Evolutionary conservation across 2,113 vertebrate species (phyloP), one percentile per base, ranked within the genome.

Genomic region (Peromyscus polionotus): DNA sequence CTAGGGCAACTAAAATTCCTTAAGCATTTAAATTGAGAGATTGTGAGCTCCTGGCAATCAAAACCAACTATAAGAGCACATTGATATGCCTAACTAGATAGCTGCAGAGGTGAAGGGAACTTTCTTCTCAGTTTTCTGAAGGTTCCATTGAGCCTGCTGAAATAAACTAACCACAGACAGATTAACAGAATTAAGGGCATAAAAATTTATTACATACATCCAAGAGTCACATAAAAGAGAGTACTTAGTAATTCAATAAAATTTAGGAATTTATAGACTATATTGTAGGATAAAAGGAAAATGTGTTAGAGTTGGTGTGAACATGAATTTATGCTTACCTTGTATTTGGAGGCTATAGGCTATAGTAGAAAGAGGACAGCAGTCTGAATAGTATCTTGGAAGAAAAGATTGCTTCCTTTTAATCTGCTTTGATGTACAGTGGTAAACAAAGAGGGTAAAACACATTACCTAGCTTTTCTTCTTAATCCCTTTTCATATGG

Each of bases 1-100:
- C 68, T n/a, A 39, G 16, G 84, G 33, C 0, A 92, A 75, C 39
- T 76, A 80, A 68, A 88, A 92, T 84, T 88, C 42, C 13, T 65
- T n/a, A 51, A 68, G 11, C 92, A 79, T 90, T 96, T 88, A 94
- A 94, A 95, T 63, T 7, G 19, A 90, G 36, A 95, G 93, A n/a
- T 80, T 93, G 17, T 75, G 61, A 75, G 31, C 39, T 75, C 3
- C 75, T 39, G 36, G 33, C 33, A 92, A 81, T 79, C 57, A 90
- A 92, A 89, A 91, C 19, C 77, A 95, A 72, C 61, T 67, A 57
- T 5, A 13, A 79, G 48, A 90, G 51, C 79, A 61, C 3, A 89
- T 4, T 88, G 88, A 88, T 93, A 33, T 10, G 9, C 67, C 13
- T 92, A 84, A 90, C 28, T 75, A 45, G 13, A 85, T 12, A 73